A percentile compares a stretch with the other conserved stretches of the same genome.
Evolutionary conservation across 1,140 invertebrate genomes (phyloP).

Genomic region (Brachionus rubens): DNA sequence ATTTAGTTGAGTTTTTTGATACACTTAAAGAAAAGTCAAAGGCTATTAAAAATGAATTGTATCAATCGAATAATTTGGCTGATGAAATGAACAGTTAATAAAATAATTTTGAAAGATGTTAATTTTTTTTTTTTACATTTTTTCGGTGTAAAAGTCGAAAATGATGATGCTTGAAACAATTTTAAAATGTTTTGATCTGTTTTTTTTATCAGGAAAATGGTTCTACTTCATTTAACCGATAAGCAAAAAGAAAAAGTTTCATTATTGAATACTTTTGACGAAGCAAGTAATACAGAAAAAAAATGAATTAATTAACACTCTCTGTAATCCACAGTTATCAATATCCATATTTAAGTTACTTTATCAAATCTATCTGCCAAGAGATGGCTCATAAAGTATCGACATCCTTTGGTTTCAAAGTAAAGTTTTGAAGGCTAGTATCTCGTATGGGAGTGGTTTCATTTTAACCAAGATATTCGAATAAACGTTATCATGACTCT

Average conservation of each 20-base stretch:
- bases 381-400: too few relatives aligned
- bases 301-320: too few relatives aligned
- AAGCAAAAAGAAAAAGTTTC: not conserved
- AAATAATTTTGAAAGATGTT: not conserved
- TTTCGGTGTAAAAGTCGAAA: slow-evolving; percentile 17
- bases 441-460: too few relatives aligned
- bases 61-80: slow-evolving; percentile 19
- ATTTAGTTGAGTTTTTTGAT: slow-evolving; percentile 30
- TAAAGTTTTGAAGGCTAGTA: too few relatives aligned
- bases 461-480: too few relatives aligned
- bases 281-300: not conserved
- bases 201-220: not conserved
- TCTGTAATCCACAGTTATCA: too few relatives aligned
- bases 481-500: too few relatives aligned
- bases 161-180: too few relatives aligned
- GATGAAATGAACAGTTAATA: slow-evolving; percentile 40
- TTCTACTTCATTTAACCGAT: not conserved
- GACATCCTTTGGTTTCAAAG: too few relatives aligned
- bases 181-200: not conserved
- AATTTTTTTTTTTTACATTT: not conserved
- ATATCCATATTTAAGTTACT: too few relatives aligned
- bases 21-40: not conserved
- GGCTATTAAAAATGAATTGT: not conserved
- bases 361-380: too few relatives aligned
- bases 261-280: slow-evolving; percentile 7